Evolutionary conservation across 2,888 invertebrate species (phyloP), one percentile per base, ranked within the genome.

Genomic region (Tridacna gigas): DNA sequence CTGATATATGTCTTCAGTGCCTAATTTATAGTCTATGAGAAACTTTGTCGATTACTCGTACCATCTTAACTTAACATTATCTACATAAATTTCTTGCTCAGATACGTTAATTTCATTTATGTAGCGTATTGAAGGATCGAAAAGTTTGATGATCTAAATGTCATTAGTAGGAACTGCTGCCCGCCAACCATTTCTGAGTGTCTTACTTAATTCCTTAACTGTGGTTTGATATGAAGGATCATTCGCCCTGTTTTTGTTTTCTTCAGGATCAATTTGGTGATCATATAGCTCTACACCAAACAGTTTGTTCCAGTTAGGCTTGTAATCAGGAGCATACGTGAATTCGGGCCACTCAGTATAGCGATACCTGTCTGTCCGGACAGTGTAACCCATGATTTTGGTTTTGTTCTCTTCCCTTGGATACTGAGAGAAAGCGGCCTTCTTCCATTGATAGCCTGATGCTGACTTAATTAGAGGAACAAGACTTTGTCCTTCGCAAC

Each of bases 231-330:
- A 94, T 78, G 94, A 91, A 15, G 91, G 89, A 83, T 95, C 93
- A 56, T 94, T 92, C 12, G 95, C 95, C 86, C 97, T 92, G 95
- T 98, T 98, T 28, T 96, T 94, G 91, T 96, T 96, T 95, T 98
- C 98, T 11, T 96, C 95, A 0, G 96, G 95, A 95, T 98, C 97
- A 63, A 95, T 92, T 4, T 94, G 91, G 93, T 97, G 97, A 94
- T 97, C 97, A 92, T 98, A 98, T 84, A 98, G 95, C 95, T 98
- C 98, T 89, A 96, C 94, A 88, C 95, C 95, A 65, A 95, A 95
- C 97, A 79, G 51, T 0, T 76, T 20, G 18, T 15, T 63, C 88
- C 88, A 88, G 51, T 83, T 66, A 3, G 88, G 88, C 74, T 79
- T 78, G 51, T 88, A 88, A 15, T 73, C 74, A 18, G 88, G 87